Conservation (phyloP, 92 coral and sea anemone genomes). For the Porites evermanni region DNA sequence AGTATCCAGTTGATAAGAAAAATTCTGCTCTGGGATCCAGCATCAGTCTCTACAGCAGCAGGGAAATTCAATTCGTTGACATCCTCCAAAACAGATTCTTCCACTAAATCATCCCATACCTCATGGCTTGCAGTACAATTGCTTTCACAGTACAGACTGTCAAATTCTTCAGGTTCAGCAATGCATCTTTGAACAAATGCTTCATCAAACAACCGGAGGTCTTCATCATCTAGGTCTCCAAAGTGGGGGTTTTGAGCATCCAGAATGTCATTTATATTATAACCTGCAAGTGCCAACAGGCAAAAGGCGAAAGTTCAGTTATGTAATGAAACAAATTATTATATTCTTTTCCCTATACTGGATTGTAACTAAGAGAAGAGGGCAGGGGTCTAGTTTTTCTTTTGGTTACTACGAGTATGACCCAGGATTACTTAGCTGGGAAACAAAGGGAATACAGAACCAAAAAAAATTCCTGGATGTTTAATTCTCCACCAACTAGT, state of each 20-base stretch:
- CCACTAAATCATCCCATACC: conserved; percentile 15
- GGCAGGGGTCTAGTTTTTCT: too few species aligned
- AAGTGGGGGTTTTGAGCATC: conserved; percentile 1
- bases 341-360: too few species aligned
- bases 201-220: conserved; percentile 18
- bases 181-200: conserved; percentile 6
- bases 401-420: too few species aligned
- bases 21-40: conserved; percentile 11
- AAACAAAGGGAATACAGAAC: too few species aligned
- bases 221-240: conserved; percentile 24
- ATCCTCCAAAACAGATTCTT: conserved; percentile 14
- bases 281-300: too few species aligned
- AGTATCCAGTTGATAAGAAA: conserved; percentile 53
- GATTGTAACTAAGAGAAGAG: too few species aligned
- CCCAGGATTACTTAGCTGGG: too few species aligned
- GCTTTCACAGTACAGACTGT: conserved; percentile 6
- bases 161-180: conserved; percentile 8
- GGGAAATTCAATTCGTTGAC: conserved; percentile 19
- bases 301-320: too few species aligned
- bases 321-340: too few species aligned
- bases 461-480: too few species aligned
- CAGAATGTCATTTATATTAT: too few species aligned
- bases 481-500: too few species aligned
- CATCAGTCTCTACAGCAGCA: conserved; percentile 6
- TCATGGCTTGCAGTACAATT: neutral